Conservation (phyloP, 2,888 invertebrate genomes). For the Diarsia dahlii region DNA sequence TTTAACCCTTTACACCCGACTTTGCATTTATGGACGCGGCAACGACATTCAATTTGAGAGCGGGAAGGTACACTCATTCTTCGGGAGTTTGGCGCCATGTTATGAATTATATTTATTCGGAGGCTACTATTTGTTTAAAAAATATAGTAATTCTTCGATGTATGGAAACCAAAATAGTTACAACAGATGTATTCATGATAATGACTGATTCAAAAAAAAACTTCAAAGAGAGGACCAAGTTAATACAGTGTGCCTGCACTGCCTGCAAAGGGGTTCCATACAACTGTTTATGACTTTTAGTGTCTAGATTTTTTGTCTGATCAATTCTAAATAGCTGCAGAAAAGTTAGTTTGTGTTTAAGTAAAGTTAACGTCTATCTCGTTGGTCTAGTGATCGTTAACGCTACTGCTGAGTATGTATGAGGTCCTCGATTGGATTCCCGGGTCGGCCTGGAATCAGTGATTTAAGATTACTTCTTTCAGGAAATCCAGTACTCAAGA, state of each 20-base stretch:
- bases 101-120: constrained; percentile 15
- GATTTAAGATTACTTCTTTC: neutral
- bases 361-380: neutral
- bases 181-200: neutral
- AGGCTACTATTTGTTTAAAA: neutral
- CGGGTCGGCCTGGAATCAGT: no score
- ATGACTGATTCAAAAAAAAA: constrained; percentile 16
- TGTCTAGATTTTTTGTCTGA: neutral
- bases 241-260: neutral
- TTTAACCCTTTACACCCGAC: no score
- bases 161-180: neutral
- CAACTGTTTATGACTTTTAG: neutral
- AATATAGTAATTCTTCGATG: neutral
- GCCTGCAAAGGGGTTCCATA: neutral
- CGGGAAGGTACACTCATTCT: constrained; percentile 24
- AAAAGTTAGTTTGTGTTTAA: neutral
- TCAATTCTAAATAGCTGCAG: neutral
- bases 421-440: neutral
- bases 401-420: neutral
- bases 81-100: constrained; percentile 47
- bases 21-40: constrained; percentile 24
- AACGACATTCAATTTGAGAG: constrained; percentile 19
- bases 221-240: neutral
- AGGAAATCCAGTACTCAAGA: neutral
- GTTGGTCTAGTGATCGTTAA: neutral